phyloP scores from a whole-genome alignment of 2,113 vertebrate species.

The Hippopotamus amphibius region DNA sequence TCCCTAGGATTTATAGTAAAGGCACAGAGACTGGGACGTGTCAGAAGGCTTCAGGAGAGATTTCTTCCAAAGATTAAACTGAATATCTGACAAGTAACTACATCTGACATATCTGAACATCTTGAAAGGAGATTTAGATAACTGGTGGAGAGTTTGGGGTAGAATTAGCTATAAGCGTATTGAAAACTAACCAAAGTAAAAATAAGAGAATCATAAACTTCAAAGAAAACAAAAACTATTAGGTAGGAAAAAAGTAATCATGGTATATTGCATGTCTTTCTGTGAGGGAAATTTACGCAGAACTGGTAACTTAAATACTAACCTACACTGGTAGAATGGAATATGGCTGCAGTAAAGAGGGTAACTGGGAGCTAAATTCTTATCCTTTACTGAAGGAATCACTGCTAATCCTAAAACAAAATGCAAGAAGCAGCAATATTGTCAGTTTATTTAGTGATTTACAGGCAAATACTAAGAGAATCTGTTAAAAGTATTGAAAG shows the following conservation, averaged over 20 bases:
- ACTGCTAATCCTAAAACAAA: conserved; percentile 5
- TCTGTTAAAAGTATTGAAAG: conserved; percentile 1
- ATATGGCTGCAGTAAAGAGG: background rate
- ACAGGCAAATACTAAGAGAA: conserved; percentile 32
- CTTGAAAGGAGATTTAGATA: conserved; percentile 29
- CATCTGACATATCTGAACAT: background rate
- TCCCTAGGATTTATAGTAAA: background rate
- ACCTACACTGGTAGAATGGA: background rate
- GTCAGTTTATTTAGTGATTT: background rate
- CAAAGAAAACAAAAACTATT: background rate
- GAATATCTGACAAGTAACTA: background rate
- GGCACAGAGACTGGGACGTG: background rate
- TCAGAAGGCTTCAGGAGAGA: background rate
- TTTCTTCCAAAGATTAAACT: background rate
- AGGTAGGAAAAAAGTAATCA: conserved; percentile 6
- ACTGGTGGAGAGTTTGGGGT: background rate
- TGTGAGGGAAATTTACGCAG: background rate
- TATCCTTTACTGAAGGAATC: background rate
- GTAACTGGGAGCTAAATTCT: background rate
- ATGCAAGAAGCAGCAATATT: background rate
- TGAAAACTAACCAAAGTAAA: background rate
- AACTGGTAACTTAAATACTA: background rate
- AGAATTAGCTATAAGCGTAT: background rate
- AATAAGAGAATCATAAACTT: background rate
- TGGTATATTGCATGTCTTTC: background rate